A percentile compares a stretch with the other conserved stretches of the same genome.
phyloP scores from a whole-genome alignment of 2,888 invertebrate species.

The Boloria euphrosyne region DNA sequence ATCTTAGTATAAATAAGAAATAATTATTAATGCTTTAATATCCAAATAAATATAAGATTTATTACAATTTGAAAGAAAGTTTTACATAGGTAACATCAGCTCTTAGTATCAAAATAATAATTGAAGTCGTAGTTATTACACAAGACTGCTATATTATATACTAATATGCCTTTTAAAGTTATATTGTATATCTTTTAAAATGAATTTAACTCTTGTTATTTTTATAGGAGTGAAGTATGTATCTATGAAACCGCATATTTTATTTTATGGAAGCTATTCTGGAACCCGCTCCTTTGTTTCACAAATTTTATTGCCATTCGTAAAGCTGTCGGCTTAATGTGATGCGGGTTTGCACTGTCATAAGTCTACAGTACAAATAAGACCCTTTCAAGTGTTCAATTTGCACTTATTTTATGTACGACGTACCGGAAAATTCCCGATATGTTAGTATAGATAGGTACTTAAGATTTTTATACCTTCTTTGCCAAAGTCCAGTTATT shows the following conservation, averaged over 20 bases:
- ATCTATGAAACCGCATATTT: constrained; percentile 61
- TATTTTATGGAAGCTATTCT: constrained; percentile 56
- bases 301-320: constrained; percentile 56
- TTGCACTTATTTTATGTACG: constrained; percentile 5
- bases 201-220: constrained; percentile 41
- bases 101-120: too few relatives aligned
- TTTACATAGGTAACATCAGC: too few relatives aligned
- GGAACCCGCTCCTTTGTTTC: constrained; percentile 61
- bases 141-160: not conserved
- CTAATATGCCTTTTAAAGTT: not conserved
- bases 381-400: constrained; percentile 13
- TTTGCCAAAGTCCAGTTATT: constrained; percentile 59
- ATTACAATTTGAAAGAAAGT: too few relatives aligned
- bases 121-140: too few relatives aligned
- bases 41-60: not conserved
- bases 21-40: not conserved
- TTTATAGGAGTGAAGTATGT: constrained; percentile 53
- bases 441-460: constrained; percentile 1
- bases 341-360: constrained; percentile 59
- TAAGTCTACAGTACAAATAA: constrained; percentile 48
- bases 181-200: constrained; percentile 42
- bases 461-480: constrained; percentile 30
- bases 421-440: not conserved
- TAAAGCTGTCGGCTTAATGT: constrained; percentile 49
- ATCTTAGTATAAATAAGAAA: not conserved